Percentiles rank a stretch among this genome's conserved stretches.
Conservation (phyloP, 2,888 invertebrate genomes). For the Syrista parreyssii region DNA sequence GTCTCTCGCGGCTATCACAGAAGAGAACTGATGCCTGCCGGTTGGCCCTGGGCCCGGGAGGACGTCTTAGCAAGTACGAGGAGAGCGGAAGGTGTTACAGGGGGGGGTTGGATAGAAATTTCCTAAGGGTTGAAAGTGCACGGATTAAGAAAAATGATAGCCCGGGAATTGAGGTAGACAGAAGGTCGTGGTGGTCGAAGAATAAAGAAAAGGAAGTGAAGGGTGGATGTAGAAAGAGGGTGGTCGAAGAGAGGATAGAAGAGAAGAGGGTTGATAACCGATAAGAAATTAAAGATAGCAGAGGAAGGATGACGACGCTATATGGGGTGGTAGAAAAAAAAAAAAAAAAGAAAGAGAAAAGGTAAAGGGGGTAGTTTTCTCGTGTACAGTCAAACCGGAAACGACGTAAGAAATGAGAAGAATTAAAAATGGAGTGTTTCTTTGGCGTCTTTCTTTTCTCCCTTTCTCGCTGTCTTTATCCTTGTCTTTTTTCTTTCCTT, state of each 20-base stretch:
- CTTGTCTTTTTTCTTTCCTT: not conserved
- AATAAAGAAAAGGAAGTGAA: not conserved
- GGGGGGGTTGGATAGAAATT: not conserved
- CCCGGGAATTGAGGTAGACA: not conserved
- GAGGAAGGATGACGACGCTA: not conserved
- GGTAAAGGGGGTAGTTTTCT: not conserved
- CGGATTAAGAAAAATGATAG: not conserved
- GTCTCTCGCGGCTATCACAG: not conserved
- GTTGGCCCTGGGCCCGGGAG: conserved; percentile 2
- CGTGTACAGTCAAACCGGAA: not conserved
- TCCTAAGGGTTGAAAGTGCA: not conserved
- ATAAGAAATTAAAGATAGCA: not conserved
- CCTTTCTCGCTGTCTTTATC: not conserved
- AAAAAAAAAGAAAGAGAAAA: not conserved
- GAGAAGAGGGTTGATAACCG: not conserved
- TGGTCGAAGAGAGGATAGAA: not conserved
- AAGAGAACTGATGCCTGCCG: not conserved
- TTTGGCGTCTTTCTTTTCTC: not conserved
- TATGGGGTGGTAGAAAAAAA: not conserved
- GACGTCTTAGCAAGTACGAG: not conserved
- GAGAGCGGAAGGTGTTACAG: not conserved
- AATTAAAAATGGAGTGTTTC: not conserved
- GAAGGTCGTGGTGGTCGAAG: not conserved
- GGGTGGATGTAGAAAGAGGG: not conserved
- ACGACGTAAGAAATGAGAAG: not conserved